These are phyloP conservation scores for Microplitis demolitor DNA, from an alignment of 1,140 invertebrate species.

Conservation along the genomic window DNA sequence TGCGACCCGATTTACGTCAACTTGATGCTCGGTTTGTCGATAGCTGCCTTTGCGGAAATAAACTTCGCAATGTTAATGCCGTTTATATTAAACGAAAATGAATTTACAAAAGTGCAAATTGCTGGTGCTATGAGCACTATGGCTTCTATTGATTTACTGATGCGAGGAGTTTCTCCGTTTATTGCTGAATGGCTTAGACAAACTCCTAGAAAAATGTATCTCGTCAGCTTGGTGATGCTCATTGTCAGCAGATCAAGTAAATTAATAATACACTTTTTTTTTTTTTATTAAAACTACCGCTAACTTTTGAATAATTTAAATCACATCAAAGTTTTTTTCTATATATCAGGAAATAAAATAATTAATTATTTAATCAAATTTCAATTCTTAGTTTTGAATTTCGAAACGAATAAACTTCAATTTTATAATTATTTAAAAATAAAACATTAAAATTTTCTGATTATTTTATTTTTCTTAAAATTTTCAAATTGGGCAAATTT, in stretches of 20 bases:
- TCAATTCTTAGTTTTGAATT: no score
- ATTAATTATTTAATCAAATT: no score
- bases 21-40: conserved; percentile 70
- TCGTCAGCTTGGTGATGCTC: conserved; percentile 69
- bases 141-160: conserved; percentile 65
- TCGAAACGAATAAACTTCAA: no score
- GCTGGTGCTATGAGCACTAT: conserved; percentile 67
- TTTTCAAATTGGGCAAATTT: no score
- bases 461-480: no score
- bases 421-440: no score
- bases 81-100: conserved; percentile 67
- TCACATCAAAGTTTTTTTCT: no score
- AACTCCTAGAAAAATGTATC: conserved; percentile 70
- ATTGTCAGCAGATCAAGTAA: conserved; percentile 70
- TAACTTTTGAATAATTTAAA: neutral
- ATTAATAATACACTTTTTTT: conserved; percentile 33
- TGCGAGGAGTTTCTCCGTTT: conserved; percentile 66
- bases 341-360: no score
- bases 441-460: no score
- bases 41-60: conserved; percentile 71
- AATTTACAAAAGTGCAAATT: conserved; percentile 63
- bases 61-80: conserved; percentile 72
- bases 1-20: conserved; percentile 66
- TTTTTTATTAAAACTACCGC: conserved; percentile 12
- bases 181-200: conserved; percentile 69